phyloP scores from a whole-genome alignment of 2,888 invertebrate genomes.

The Elysia crispata region DNA sequence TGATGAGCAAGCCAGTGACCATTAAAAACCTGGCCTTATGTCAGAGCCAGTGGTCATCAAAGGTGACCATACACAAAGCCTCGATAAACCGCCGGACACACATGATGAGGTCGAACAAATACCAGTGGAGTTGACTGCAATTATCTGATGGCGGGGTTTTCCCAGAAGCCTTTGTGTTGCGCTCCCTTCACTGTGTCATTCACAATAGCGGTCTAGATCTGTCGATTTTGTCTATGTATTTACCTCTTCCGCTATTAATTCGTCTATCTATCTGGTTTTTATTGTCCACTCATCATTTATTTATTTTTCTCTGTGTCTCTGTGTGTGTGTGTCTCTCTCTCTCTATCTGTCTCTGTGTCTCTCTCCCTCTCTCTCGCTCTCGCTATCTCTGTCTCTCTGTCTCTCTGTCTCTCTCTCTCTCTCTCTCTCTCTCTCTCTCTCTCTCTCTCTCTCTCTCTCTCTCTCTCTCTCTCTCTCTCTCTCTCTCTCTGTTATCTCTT shows the following conservation, averaged over 20 bases:
- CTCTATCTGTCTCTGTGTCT: background rate
- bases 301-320: background rate
- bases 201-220: background rate
- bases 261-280: background rate
- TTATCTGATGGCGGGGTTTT: too few species aligned
- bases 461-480: background rate
- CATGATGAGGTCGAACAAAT: too few species aligned
- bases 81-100: too few species aligned
- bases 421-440: background rate
- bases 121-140: too few species aligned
- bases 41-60: too few species aligned
- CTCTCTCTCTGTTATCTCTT: background rate
- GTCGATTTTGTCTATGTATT: background rate
- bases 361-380: background rate
- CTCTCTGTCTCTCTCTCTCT: background rate
- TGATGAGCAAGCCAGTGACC: too few species aligned
- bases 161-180: too few species aligned
- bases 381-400: background rate
- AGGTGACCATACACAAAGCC: too few species aligned
- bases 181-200: background rate
- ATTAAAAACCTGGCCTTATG: too few species aligned
- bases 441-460: background rate
- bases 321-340: background rate
- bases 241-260: background rate
- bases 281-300: too few species aligned